Evolutionary conservation across 2,113 vertebrate species (phyloP), one percentile per base, ranked within the genome.

Genomic region (Tenebrosternarchus preto): DNA sequence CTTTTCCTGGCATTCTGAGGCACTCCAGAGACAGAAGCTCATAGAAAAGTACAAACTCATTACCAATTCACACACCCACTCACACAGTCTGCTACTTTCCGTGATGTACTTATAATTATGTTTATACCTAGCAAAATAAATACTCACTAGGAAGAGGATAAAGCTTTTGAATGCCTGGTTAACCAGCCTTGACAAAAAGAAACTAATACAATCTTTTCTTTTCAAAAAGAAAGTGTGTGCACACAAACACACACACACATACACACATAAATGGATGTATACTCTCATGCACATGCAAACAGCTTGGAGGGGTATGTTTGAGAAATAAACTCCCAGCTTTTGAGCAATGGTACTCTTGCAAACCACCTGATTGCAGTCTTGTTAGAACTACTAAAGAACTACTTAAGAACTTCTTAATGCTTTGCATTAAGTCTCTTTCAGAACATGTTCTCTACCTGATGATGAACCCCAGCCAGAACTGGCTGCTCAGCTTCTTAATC

Each of bases 261-360:
- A 63, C 75, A 36, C 68, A 78, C n/a, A 61, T 39, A 75, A 73
- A 80, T 79, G 36, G 53, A 67, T 69, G 25, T 33, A 63, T 57
- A 55, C 64, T 67, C 69, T 82, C 53, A 76, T 57, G 71, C 83
- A 69, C 80, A 76, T 64, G 39, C 73, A 80, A 76, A 82, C 80
- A 85, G 80, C 80, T 84, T 73, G 78, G 69, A 56, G 46, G 81
- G 64, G 83, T 73, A 81, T 84, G 83, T 78, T 36, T 73, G 69
- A 66, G 73, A 77, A 84, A 80, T 76, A 78, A 29, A 70, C 76
- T 80, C 53, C 61, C 78, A 67, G 64, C 69, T 78, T 73, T 74
- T 77, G 68, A 74, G 63, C 24, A 61, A 36, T 31, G 20, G 6
- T 77, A 36, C 43, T 25, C 71, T 56, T 11, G 22, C 68, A 77